Evolutionary conservation across 2,888 invertebrate species (phyloP), one percentile per base, ranked within the genome.

Genomic region (Chesias legatella): DNA sequence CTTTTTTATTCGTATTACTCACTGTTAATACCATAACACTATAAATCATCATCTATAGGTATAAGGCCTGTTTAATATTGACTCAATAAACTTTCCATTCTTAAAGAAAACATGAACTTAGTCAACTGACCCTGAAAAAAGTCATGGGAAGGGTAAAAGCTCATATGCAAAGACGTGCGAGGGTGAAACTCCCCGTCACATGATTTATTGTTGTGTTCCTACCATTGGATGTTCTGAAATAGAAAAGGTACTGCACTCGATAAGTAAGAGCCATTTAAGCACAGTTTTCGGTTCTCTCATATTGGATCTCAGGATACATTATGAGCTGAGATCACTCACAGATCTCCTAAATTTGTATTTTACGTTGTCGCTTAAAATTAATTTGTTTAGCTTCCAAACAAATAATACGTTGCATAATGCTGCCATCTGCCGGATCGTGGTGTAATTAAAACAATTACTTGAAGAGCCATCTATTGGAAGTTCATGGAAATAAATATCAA

Each of bases 401-500:
- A 22, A 22, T 1, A 7, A 2, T 22, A 1, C 7, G 9, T 7
- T 5, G 17, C 7, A 24, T 25, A 5, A 8, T 25, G 27, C 28
- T 38, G 38, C 32, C 38, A 42, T 35, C 47, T 42, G 11, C 4
- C 28, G 29, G 21, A 7, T 24, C 6, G 13, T 1, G 9, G 1
- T 13, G n/a, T 10, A 26, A 21, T 20, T 33, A 13, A 34, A 11
- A 33, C 4, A n/a, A 5, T 8, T 6, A 1, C 10, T 27, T 17
- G 20, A 21, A 38, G 31, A 24, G 51, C 51, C 51, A 48, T 53
- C 53, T 53, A 45, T 29, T 25, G 28, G 21, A 42, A 43, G 21
- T 3, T 24, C n/a, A 21, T 2, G 29, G 22, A 31, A 43, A 10
- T 42, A 24, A 5, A 41, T 23, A 17, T 5, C 2, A 2, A 17